Conservation (phyloP, 2,888 invertebrate genomes). For the Dryadula phaetusa region DNA sequence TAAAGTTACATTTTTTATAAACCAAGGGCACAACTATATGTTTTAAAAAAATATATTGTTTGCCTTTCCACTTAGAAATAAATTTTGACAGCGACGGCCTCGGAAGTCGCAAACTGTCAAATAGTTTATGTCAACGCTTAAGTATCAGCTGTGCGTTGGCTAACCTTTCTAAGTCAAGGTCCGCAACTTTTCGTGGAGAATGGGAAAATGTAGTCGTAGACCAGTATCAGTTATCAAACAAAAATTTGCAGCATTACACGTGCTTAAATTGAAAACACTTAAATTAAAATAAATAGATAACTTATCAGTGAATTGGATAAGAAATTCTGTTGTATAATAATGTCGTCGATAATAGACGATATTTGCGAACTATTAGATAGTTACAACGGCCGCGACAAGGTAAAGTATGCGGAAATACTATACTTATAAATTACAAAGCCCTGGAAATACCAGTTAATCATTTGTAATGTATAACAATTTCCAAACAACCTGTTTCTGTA, state of each 20-base stretch:
- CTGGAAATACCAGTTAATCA: constrained; percentile 56
- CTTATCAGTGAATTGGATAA: constrained; percentile 50
- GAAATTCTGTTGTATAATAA: constrained; percentile 47
- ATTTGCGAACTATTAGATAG: constrained; percentile 90
- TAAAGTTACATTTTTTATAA: too few relatives aligned
- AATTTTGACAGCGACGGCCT: background rate
- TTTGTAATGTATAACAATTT: constrained; percentile 43
- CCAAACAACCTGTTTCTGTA: constrained; percentile 18
- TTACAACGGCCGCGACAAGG: constrained; percentile 94
- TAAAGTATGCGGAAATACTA: constrained; percentile 73
- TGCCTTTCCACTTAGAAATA: too few relatives aligned
- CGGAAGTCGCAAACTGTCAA: background rate
- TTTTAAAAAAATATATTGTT: too few relatives aligned
- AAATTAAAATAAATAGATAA: constrained; percentile 47
- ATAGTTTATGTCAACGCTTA: constrained; percentile 23
- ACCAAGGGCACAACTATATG: too few relatives aligned
- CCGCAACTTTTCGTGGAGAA: constrained; percentile 55
- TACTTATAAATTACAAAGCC: constrained; percentile 61
- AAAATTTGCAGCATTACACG: constrained; percentile 58
- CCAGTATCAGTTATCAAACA: constrained; percentile 56
- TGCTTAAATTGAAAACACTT: constrained; percentile 23
- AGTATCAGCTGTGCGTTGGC: constrained; percentile 49
- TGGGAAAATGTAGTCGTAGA: constrained; percentile 65
- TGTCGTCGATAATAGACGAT: constrained; percentile 78
- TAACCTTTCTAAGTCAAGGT: constrained; percentile 65